Evolutionary conservation across 2,888 invertebrate species (phyloP).

Genomic region (Amaurobius ferox): DNA sequence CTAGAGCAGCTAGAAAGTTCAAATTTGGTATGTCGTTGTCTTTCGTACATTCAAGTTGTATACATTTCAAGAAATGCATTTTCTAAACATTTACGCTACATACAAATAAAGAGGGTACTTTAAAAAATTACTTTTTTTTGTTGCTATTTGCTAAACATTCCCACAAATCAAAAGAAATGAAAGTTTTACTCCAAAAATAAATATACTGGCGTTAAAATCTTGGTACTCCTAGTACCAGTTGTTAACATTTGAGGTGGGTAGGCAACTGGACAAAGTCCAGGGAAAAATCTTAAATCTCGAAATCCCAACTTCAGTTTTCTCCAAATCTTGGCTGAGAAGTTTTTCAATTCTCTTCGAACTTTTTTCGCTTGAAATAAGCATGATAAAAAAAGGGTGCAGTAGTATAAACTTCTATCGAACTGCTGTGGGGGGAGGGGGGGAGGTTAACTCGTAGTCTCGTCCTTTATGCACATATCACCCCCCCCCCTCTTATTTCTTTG

Average conservation of each 20-base stretch:
- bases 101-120: no score
- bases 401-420: not conserved
- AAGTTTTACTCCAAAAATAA: no score
- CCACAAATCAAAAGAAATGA: no score
- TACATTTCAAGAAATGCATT: no score
- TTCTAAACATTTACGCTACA: no score
- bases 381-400: not conserved
- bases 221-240: no score
- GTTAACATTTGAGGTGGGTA: not conserved
- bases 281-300: not conserved
- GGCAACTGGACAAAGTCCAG: not conserved
- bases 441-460: not conserved
- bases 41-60: no score
- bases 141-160: no score
- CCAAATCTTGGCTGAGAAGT: not conserved
- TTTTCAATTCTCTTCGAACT: conserved; percentile 13
- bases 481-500: not conserved
- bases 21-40: no score
- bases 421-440: not conserved
- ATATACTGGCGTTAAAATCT: no score
- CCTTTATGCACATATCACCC: not conserved
- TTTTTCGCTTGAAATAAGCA: conserved; percentile 9
- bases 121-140: no score
- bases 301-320: not conserved
- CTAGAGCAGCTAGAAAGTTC: no score